Evolutionary conservation across 2,113 vertebrate genomes (phyloP).

Genomic region (Eulemur macaco): DNA sequence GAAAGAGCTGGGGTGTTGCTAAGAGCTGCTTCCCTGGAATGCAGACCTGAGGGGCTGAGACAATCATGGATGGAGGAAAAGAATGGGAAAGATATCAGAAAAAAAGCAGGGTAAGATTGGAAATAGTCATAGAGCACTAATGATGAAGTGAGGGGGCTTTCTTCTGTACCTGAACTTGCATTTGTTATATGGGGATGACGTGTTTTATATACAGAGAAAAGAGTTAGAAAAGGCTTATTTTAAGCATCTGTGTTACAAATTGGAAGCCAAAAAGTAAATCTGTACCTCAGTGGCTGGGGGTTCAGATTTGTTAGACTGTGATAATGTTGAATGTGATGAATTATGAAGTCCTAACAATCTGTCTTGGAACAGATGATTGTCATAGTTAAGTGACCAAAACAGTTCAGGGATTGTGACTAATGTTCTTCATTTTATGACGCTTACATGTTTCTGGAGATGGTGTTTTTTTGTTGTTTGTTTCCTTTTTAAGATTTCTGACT

Average conservation of each 20-base stretch:
- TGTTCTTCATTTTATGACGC: background rate
- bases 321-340: background rate
- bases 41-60: conserved; percentile 5
- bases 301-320: background rate
- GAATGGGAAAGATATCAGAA: conserved; percentile 39
- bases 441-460: background rate
- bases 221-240: background rate
- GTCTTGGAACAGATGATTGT: background rate
- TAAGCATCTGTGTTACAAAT: background rate
- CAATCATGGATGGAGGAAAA: conserved; percentile 37
- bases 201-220: background rate
- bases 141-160: background rate
- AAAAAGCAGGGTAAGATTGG: conserved; percentile 27
- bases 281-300: background rate
- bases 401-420: background rate
- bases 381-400: conserved; percentile 43
- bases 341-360: background rate
- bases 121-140: background rate
- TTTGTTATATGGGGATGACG: background rate
- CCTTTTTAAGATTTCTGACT: conserved; percentile 42
- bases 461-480: background rate
- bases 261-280: background rate
- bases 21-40: conserved; percentile 48
- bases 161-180: background rate
- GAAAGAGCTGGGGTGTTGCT: conserved; percentile 35